Conservation (phyloP, 2,888 invertebrate species). For the Pachymerium ferrugineum region DNA sequence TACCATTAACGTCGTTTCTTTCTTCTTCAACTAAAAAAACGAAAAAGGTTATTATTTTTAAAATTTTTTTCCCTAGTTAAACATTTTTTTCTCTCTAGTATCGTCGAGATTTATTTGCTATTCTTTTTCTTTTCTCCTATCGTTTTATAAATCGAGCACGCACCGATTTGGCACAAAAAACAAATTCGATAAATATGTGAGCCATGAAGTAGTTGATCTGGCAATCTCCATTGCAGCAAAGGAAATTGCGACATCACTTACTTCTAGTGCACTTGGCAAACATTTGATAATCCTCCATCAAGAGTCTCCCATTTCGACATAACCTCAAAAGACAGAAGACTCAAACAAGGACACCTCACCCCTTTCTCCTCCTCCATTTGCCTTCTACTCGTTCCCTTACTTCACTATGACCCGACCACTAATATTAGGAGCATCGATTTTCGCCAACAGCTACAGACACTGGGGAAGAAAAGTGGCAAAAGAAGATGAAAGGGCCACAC, state of each 20-base stretch:
- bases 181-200: conserved; percentile 12
- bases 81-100: too few species aligned
- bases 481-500: neutral
- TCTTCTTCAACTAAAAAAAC: too few species aligned
- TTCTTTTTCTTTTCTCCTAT: too few species aligned
- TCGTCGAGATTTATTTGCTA: too few species aligned
- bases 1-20: too few species aligned
- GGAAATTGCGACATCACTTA: conserved; percentile 14
- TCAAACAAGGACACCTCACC: neutral
- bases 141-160: neutral
- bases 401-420: neutral
- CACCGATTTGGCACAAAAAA: neutral
- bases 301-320: conserved; percentile 10
- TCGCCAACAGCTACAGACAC: neutral
- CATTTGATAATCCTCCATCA: conserved; percentile 18
- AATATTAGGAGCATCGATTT: conserved; percentile 5
- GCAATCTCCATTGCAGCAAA: conserved; percentile 9
- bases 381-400: neutral
- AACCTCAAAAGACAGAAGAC: neutral
- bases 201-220: conserved; percentile 10
- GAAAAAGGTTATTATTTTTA: too few species aligned
- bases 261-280: conserved; percentile 21
- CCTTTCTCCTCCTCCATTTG: conserved; percentile 4
- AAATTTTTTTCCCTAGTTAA: too few species aligned
- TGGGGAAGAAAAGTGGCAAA: conserved; percentile 15